Conservation (phyloP, 2,113 vertebrate genomes). For the Willisornis vidua region DNA sequence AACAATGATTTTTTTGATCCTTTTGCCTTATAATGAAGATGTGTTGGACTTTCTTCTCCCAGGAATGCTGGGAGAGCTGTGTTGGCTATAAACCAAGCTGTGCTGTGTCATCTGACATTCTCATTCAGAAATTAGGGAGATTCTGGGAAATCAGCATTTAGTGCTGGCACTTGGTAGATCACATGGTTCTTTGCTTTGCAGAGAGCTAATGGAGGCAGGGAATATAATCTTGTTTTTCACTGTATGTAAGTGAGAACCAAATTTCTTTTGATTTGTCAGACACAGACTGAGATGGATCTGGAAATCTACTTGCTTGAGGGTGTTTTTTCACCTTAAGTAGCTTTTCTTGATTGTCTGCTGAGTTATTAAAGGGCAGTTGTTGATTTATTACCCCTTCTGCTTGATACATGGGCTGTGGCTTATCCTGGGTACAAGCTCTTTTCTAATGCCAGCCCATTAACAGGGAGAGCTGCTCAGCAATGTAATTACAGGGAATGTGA, state of each 20-base stretch:
- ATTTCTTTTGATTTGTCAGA: not conserved
- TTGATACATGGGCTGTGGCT: conserved; percentile 41
- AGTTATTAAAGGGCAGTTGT: not conserved
- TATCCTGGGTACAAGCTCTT: not conserved
- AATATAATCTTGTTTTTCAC: not conserved
- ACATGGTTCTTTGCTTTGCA: not conserved
- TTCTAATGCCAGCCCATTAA: not conserved
- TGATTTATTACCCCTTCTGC: conserved; percentile 36
- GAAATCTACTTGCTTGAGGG: not conserved
- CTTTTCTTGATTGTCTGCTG: not conserved
- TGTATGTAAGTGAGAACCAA: not conserved
- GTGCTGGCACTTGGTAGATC: not conserved
- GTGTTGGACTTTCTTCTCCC: not conserved
- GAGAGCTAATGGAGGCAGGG: not conserved
- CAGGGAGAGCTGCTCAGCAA: not conserved
- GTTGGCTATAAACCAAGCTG: not conserved
- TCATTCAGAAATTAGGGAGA: not conserved
- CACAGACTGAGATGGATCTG: not conserved
- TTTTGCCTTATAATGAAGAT: not conserved
- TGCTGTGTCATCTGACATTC: not conserved
- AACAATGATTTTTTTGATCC: not conserved
- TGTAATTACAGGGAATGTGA: not conserved
- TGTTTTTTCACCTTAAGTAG: conserved; percentile 11
- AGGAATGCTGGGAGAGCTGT: not conserved
- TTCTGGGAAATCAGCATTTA: not conserved